Percentiles rank a stretch among this genome's conserved stretches.
Evolutionary conservation across 2,888 invertebrate species (phyloP).

Genomic region (Glaucopsyche alexis): DNA sequence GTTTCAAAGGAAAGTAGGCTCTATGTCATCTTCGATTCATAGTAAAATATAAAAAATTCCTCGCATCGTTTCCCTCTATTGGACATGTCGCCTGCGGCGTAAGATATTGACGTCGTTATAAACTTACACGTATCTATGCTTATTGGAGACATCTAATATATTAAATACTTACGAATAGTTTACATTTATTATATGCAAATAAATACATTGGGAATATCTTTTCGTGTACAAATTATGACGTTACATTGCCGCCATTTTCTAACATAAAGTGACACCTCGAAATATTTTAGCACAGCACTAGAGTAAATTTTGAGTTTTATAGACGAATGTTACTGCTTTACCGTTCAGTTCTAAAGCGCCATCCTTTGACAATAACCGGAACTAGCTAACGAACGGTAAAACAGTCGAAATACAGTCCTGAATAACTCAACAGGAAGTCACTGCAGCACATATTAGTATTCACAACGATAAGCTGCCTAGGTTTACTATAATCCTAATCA

Average conservation of each 20-base stretch:
- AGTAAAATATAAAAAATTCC: constrained; percentile 78
- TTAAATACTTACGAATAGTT: constrained; percentile 72
- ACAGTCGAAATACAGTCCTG: background rate
- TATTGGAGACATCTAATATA: constrained; percentile 75
- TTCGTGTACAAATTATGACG: constrained; percentile 23
- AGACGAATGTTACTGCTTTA: background rate
- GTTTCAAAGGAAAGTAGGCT: constrained; percentile 58
- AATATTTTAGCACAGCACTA: background rate
- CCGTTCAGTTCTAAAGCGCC: background rate
- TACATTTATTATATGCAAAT: constrained; percentile 55
- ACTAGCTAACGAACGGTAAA: background rate
- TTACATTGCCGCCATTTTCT: constrained; percentile 9
- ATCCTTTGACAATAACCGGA: background rate
- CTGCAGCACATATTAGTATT: background rate
- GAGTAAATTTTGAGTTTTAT: background rate
- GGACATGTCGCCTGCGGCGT: constrained; percentile 62
- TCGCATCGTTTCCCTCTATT: constrained; percentile 74
- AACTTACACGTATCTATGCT: constrained; percentile 74
- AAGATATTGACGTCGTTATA: constrained; percentile 68
- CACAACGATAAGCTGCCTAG: background rate
- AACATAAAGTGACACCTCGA: constrained; percentile 6
- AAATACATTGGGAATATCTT: constrained; percentile 26
- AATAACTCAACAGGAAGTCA: too few relatives aligned
- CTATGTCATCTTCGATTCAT: constrained; percentile 75
- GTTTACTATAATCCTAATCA: background rate